Conservation (phyloP, 64 coral and sea anemone species). For the Montipora sp. region DNA sequence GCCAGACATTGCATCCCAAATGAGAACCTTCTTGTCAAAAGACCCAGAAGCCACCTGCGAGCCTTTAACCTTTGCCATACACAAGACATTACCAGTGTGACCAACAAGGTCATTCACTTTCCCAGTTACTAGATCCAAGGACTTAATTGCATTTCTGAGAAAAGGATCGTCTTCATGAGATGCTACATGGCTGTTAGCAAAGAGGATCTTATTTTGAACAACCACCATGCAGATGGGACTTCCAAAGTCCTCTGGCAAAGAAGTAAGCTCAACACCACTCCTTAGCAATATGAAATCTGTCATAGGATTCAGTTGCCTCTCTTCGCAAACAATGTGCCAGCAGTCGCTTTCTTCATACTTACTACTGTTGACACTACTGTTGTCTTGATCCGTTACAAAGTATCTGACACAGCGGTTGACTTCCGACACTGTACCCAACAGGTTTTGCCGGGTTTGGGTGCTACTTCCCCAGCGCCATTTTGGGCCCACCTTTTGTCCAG, state of each 20-base stretch:
- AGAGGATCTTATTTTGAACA: slow-evolving; percentile 73
- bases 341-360: slow-evolving; percentile 36
- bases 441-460: slow-evolving; percentile 54
- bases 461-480: slow-evolving; percentile 75
- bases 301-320: slow-evolving; percentile 49
- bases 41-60: slow-evolving; percentile 78
- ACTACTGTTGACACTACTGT: not conserved
- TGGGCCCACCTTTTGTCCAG: slow-evolving; percentile 72
- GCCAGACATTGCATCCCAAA: slow-evolving; percentile 79
- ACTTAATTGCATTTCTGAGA: slow-evolving; percentile 65
- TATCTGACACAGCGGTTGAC: slow-evolving; percentile 90
- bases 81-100: slow-evolving; percentile 73
- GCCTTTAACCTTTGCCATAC: slow-evolving; percentile 20
- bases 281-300: slow-evolving; percentile 74
- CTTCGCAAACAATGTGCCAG: not conserved
- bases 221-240: slow-evolving; percentile 74
- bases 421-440: slow-evolving; percentile 78
- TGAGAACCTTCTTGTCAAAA: slow-evolving; percentile 84
- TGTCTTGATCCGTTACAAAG: slow-evolving; percentile 46
- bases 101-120: slow-evolving; percentile 68
- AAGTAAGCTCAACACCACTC: slow-evolving; percentile 39
- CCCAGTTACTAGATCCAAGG: slow-evolving; percentile 70
- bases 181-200: slow-evolving; percentile 48
- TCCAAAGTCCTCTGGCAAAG: slow-evolving; percentile 33
- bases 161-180: slow-evolving; percentile 34